Evolutionary conservation across 2,888 invertebrate species (phyloP).

Genomic region (Arrhopalites spinosus): DNA sequence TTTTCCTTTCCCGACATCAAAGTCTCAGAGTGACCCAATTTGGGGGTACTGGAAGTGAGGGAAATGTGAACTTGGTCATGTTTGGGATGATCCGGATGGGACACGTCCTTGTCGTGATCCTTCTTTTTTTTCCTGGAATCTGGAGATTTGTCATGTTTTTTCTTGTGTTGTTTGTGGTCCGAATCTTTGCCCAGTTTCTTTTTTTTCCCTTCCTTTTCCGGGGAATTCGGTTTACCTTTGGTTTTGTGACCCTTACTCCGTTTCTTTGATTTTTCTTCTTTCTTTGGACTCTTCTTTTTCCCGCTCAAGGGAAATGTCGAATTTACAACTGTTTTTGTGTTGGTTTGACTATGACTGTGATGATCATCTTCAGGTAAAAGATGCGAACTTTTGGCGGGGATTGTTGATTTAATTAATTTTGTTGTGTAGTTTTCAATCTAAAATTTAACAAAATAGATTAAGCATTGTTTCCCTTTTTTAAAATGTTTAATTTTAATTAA

Average conservation of each 20-base stretch:
- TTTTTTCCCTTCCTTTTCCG: background rate
- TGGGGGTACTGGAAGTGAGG: background rate
- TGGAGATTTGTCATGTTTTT: background rate
- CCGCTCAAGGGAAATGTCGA: background rate
- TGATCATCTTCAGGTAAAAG: background rate
- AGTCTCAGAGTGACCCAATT: background rate
- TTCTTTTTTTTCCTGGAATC: background rate
- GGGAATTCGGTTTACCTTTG: background rate
- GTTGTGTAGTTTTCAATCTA: conserved; percentile 5
- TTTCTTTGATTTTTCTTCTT: background rate
- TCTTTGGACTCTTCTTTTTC: background rate
- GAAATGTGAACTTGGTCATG: background rate
- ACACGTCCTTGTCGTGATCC: no score
- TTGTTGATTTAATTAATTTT: background rate
- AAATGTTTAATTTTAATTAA: background rate
- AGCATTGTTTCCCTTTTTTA: background rate
- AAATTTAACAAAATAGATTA: background rate
- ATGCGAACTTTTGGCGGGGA: background rate
- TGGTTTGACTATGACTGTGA: background rate
- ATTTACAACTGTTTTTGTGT: background rate
- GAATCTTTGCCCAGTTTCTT: background rate
- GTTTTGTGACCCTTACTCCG: background rate
- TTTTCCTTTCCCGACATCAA: conserved; percentile 2
- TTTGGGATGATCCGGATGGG: no score
- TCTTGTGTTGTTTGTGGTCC: background rate